Base-by-base conservation (phyloP, 2,888 invertebrate genomes). In the Cephus sareptanus region DNA sequence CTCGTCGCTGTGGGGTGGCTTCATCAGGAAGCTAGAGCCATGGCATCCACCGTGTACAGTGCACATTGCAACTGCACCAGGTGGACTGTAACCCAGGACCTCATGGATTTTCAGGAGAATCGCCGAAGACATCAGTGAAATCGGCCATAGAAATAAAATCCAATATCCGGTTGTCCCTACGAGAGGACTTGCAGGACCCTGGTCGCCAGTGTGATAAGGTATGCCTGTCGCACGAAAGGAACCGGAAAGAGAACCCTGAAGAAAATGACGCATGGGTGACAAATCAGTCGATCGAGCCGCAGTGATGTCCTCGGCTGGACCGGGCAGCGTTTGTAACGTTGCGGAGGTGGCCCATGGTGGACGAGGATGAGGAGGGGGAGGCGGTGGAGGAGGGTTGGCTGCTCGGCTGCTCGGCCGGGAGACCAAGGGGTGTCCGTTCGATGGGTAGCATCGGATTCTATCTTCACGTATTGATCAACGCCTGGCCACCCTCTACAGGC, bases 401-500 rank as follows among this genome's bases (percentile, higher is more conserved):
- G 35, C 31, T 71, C 71, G 31, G 33, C 71, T 33, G 31, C 33
- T 33, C 71, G 71, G 78, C 56, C 70, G 77, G 76, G 37, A 74
- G 82, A 82, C 78, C 82, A 76, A 69, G 73, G 77, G 76, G 75
- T 78, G 86, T 80, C 87, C 87, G 88, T 85, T 87, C 88, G 88
- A 87, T 88, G 88, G 87, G 85, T 86, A 90, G 91, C 91, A 91
- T 90, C 88, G 91, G 91, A 91, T 91, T 91, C 91, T 91, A 91
- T 91, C 91, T 91, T 91, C 90, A 89, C 90, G 91, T 91, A 91
- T 91, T 91, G 91, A 91, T 91, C 91, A 91, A 91, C 90, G 91
- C 90, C 91, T 91, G 90, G 88, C 90, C 89, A 89, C 90, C 87
- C 87, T 87, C 85, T 83, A 84, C 82, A 82, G 81, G 81, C 75